Percentiles rank a stretch among this genome's conserved stretches.
phyloP scores from a whole-genome alignment of 2,113 vertebrate genomes.

The Dermatemys mawii region DNA sequence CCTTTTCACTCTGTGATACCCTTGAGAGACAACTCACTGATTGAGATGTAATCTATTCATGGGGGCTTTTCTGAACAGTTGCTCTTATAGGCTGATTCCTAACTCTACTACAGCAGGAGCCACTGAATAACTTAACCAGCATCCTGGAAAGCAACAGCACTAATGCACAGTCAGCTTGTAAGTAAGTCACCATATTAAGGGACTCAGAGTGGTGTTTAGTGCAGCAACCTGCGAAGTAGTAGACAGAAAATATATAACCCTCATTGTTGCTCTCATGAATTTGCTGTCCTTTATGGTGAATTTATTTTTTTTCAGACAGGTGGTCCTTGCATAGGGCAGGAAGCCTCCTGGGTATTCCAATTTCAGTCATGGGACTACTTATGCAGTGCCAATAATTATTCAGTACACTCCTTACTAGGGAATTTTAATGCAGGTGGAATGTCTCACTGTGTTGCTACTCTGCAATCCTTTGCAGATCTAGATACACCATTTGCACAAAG shows the following conservation, averaged over 20 bases:
- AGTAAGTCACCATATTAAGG: neutral
- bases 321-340: slow-evolving; percentile 25
- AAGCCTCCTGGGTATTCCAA: slow-evolving; percentile 40
- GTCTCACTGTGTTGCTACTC: slow-evolving; percentile 46
- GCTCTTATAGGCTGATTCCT: slow-evolving; percentile 1
- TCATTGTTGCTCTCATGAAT: slow-evolving; percentile 23
- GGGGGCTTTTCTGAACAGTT: neutral
- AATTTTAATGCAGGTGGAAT: slow-evolving; percentile 61
- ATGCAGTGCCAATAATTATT: slow-evolving; percentile 43
- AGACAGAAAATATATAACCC: neutral
- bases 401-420: slow-evolving; percentile 52
- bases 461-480: slow-evolving; percentile 69
- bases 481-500: slow-evolving; percentile 52
- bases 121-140: neutral
- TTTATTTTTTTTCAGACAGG: slow-evolving; percentile 23
- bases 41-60: neutral
- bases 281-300: neutral
- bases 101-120: slow-evolving; percentile 5
- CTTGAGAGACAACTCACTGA: neutral
- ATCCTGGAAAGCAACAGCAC: neutral
- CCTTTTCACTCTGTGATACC: neutral
- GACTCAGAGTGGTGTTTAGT: neutral
- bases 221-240: slow-evolving; percentile 25
- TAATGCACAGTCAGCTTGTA: neutral
- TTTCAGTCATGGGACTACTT: slow-evolving; percentile 57